These are phyloP conservation scores for Dicrostonyx torquatus DNA, from an alignment of 2,797 vertebrate species.

Conservation along the genomic window DNA sequence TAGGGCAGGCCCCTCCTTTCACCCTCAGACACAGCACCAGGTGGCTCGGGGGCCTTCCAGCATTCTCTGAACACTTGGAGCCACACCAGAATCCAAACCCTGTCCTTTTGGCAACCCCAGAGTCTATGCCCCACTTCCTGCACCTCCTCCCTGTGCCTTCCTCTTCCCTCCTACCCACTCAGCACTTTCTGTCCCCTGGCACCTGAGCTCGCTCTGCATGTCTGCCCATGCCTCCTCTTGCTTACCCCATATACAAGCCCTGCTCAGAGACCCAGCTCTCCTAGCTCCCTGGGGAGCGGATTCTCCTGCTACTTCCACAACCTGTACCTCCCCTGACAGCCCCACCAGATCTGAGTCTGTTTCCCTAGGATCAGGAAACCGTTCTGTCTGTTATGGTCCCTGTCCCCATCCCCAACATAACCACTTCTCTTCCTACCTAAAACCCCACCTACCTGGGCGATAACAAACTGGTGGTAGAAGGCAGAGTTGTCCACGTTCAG, in stretches of 20 bases:
- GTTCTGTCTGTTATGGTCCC: not conserved
- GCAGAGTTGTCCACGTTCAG: slow-evolving; percentile 95
- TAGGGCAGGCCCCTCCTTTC: not conserved
- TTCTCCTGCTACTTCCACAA: not conserved
- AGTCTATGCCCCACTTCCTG: rapidly evolving
- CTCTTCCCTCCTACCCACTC: not conserved
- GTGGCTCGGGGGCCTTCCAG: not conserved
- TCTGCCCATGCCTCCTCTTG: rapidly evolving
- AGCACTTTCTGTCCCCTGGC: not conserved
- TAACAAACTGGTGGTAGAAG: slow-evolving; percentile 97
- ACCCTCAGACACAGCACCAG: rapidly evolving
- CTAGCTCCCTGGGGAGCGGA: not conserved
- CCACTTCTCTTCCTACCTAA: rapidly evolving
- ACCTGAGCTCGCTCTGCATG: not conserved
- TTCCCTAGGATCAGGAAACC: not conserved
- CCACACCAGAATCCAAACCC: not conserved
- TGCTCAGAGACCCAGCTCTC: not conserved
- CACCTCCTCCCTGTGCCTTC: too few relatives aligned
- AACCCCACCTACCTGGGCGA: slow-evolving; percentile 92
- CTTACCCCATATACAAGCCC: too few relatives aligned
- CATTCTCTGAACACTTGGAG: rapidly evolving
- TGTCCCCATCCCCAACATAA: not conserved
- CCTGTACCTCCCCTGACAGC: not conserved
- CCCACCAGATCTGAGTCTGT: not conserved
- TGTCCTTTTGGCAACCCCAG: not conserved